Base-by-base conservation (phyloP, 1,140 invertebrate genomes). In the Drosophila setifemur region DNA sequence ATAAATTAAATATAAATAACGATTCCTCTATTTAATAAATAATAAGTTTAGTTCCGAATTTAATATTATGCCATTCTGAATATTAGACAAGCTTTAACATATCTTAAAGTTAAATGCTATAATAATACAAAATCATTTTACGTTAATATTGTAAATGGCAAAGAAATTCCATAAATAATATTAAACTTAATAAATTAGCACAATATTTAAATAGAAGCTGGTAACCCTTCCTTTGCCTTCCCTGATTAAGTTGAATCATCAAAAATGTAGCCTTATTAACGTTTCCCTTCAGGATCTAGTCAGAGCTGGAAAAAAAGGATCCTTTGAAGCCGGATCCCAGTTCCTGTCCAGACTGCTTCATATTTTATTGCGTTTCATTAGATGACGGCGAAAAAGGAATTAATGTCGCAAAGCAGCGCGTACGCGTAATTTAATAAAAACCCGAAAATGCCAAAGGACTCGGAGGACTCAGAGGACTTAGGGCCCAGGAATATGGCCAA, bases 341-440 rank as follows among this genome's bases (percentile, higher is more conserved):
- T 8, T 44, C n/a, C n/a, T n/a, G 8, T 5, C 8, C 69, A 73
- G 73, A 43, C 71, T 28, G 77, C 21, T 55, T 64, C 70, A 63
- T 74, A 72, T 63, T 79, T 83, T 75, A 85, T 79, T 40, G 54
- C 60, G 40, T 58, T 83, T 45, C 73, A 64, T 61, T 66, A 61
- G 52, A 61, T 39, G 54, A 49, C 45, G 19, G 14, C 44, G 1
- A 50, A 42, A n/a, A 39, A 26, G 42, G 57, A 85, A 79, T 75
- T 75, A 60, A 71, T 78, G 81, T 79, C 60, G 64, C 53, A 26
- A 3, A 3, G 21, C 21, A 43, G 14, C 19, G 58, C 53, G 57
- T 63, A 50, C 49, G 70, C 55, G 70, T 74, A 79, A 85, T 85
- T 85, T 79, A 85, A 85, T 85, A 75, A 68, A 79, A 72, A 64